These are phyloP conservation scores for Eriocheir sinensis DNA, from an alignment of 1,140 invertebrate species.

Conservation along the genomic window DNA sequence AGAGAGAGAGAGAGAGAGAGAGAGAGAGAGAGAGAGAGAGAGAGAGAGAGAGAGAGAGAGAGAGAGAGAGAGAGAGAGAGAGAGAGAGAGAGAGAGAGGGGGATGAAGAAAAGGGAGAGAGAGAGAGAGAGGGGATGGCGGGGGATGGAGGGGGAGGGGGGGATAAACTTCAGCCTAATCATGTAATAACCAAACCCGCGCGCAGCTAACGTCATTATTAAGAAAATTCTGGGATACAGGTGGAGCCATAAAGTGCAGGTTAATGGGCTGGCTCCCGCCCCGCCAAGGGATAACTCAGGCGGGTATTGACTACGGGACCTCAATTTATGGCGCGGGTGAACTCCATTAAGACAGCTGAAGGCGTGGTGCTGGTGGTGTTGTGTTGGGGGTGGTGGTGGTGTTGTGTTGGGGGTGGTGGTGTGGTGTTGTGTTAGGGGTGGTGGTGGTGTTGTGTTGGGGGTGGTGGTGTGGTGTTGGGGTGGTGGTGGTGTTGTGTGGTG, in stretches of 20 bases:
- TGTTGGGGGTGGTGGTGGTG: not conserved
- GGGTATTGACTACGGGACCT: not conserved
- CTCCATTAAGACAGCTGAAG: not conserved
- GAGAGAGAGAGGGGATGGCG: too few species aligned
- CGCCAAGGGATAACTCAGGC: not conserved
- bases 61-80: not conserved
- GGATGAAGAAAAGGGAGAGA: not conserved
- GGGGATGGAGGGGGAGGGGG: not conserved
- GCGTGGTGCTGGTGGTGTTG: not conserved
- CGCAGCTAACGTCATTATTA: not conserved
- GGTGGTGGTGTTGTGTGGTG: slow-evolving; percentile 20
- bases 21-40: not conserved
- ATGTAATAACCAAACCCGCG: slow-evolving; percentile 14
- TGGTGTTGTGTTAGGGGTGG: too few species aligned
- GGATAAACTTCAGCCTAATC: slow-evolving; percentile 4
- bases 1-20: not conserved
- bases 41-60: not conserved
- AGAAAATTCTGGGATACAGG: not conserved
- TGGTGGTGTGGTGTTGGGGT: not conserved
- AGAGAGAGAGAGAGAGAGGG: slow-evolving; percentile 39
- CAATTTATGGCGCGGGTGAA: not conserved
- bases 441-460: not conserved
- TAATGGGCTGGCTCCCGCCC: not conserved
- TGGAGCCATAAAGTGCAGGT: not conserved
- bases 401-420: too few species aligned